A percentile compares a stretch with the other conserved stretches of the same genome.
Conservation (phyloP, 1,140 invertebrate species). For the Phocides pigmalion region DNA sequence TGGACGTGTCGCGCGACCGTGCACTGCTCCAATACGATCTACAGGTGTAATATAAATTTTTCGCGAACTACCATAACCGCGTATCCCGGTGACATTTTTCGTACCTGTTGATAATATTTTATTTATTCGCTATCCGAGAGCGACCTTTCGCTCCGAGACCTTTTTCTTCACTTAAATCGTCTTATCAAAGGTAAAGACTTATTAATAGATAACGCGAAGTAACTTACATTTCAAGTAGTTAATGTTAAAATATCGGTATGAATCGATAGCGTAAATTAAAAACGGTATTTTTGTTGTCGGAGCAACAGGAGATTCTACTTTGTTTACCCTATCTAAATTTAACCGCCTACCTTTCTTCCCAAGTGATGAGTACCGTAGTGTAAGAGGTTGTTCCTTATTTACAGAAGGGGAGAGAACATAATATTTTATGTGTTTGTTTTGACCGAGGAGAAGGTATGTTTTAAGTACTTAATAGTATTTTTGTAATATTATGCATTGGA, state of each 20-base stretch:
- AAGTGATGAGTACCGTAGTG: constrained; percentile 26
- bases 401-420: background rate
- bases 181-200: constrained; percentile 11
- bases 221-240: constrained; percentile 4
- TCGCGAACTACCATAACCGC: constrained; percentile 1
- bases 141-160: constrained; percentile 4
- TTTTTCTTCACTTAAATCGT: constrained; percentile 9
- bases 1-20: constrained; percentile 28
- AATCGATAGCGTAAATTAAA: constrained; percentile 15
- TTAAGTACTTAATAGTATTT: background rate
- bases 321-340: constrained; percentile 37
- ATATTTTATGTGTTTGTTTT: constrained; percentile 12
- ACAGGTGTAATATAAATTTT: constrained; percentile 36
- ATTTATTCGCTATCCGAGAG: constrained; percentile 32
- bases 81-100: constrained; percentile 2
- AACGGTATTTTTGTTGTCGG: constrained; percentile 8
- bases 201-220: constrained; percentile 3
- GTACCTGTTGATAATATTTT: constrained; percentile 38
- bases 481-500: background rate
- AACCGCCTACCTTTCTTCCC: constrained; percentile 14
- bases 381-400: constrained; percentile 27
- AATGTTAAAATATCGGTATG: background rate
- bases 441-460: constrained; percentile 1
- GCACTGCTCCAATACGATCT: constrained; percentile 26
- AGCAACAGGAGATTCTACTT: constrained; percentile 27